Percentiles rank a stretch among this genome's conserved stretches.
Evolutionary conservation across 1,140 invertebrate species (phyloP).

Genomic region (Lasioglossum baleicum): DNA sequence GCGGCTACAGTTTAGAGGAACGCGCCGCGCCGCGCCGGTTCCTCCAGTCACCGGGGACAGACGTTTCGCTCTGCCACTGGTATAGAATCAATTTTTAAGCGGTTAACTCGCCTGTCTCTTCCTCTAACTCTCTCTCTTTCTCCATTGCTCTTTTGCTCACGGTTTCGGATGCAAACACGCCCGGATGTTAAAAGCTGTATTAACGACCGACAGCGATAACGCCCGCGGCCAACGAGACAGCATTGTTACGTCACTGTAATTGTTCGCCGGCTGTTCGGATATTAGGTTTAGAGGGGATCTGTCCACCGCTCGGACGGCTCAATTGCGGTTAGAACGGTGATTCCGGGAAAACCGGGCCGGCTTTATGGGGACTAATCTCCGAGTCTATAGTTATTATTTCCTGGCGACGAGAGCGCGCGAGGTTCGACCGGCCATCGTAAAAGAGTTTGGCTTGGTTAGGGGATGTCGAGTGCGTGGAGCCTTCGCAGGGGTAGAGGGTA

Average conservation of each 20-base stretch:
- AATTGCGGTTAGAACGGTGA: conserved; percentile 7
- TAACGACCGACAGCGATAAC: conserved; percentile 32
- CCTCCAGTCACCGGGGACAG: neutral
- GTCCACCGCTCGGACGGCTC: neutral
- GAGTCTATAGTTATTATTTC: neutral
- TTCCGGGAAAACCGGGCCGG: neutral
- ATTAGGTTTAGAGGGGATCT: conserved; percentile 3
- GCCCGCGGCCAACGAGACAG: neutral
- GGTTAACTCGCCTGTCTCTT: conserved; percentile 26
- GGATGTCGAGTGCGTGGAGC: neutral
- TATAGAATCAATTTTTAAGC: conserved; percentile 48
- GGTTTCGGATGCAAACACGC: conserved; percentile 18
- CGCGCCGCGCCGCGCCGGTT: neutral
- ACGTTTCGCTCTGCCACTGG: neutral
- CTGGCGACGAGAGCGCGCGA: neutral
- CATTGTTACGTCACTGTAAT: conserved; percentile 32
- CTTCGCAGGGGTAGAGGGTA: too few relatives aligned
- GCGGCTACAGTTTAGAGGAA: conserved; percentile 63
- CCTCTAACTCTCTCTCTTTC: neutral
- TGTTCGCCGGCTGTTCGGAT: conserved; percentile 1
- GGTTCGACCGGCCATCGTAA: neutral
- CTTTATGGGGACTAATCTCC: neutral
- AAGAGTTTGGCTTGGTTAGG: neutral
- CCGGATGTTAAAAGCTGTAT: conserved; percentile 24
- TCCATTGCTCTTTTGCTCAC: neutral